phyloP scores from a whole-genome alignment of 2,113 vertebrate genomes.

The Dicaeum eximium region DNA sequence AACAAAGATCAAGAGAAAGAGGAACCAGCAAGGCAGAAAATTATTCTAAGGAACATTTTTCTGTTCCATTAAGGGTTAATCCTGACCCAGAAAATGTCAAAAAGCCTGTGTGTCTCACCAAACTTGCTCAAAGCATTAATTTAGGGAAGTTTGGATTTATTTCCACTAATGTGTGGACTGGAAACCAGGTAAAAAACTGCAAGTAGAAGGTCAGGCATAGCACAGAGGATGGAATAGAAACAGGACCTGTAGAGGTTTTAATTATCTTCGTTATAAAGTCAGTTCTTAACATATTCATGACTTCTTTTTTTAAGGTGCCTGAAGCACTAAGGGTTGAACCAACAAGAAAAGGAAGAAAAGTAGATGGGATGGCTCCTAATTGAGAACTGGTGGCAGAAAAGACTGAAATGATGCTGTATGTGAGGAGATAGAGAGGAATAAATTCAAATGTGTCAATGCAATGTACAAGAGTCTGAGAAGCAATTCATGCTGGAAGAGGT shows the following conservation, averaged over 20 bases:
- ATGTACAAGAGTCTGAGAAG: neutral
- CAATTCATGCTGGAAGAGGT: neutral
- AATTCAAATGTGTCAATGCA: neutral
- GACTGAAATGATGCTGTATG: neutral
- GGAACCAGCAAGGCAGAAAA: neutral
- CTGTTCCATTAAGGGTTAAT: neutral
- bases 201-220: neutral
- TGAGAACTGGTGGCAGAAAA: neutral
- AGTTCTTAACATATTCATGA: neutral
- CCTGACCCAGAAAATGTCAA: neutral
- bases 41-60: neutral
- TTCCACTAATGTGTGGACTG: neutral
- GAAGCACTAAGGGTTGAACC: neutral
- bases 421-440: neutral
- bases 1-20: neutral
- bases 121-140: neutral
- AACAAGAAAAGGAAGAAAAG: neutral
- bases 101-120: neutral
- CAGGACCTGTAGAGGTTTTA: neutral
- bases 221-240: neutral
- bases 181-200: neutral
- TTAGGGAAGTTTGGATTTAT: neutral
- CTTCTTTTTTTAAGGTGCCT: neutral
- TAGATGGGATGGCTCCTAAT: neutral
- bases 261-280: neutral